Evolutionary conservation across 2,888 invertebrate species (phyloP).

Genomic region (Alcis repandata): DNA sequence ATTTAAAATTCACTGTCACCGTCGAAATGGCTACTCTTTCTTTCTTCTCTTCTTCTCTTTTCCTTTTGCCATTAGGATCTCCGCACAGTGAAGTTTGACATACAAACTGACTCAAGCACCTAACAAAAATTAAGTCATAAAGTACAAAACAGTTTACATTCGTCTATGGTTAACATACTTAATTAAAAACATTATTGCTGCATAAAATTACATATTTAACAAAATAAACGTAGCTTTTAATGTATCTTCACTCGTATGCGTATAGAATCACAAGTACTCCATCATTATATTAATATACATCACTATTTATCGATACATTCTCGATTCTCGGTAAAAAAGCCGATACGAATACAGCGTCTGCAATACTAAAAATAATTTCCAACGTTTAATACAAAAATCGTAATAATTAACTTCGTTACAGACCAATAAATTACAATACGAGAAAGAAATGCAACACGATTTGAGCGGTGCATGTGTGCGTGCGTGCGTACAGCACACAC

Average conservation of each 20-base stretch:
- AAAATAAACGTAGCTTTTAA: conserved; percentile 23
- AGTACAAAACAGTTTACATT: too few relatives aligned
- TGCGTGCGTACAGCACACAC: conserved; percentile 51
- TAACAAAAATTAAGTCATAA: too few relatives aligned
- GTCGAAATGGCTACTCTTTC: too few relatives aligned
- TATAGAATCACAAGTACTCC: conserved; percentile 46
- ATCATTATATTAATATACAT: conserved; percentile 52
- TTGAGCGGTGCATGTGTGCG: conserved; percentile 53
- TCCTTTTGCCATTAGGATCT: too few relatives aligned
- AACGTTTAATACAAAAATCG: conserved; percentile 87
- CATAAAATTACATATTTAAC: conserved; percentile 16
- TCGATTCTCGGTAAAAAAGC: conserved; percentile 76
- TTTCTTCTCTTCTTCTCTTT: too few relatives aligned
- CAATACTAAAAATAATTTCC: conserved; percentile 84
- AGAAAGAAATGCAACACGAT: conserved; percentile 83
- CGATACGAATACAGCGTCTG: conserved; percentile 64
- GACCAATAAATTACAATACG: conserved; percentile 86
- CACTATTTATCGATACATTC: conserved; percentile 56
- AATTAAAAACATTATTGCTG: background rate
- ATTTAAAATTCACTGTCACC: too few relatives aligned
- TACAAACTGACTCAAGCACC: too few relatives aligned
- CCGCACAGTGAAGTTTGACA: too few relatives aligned
- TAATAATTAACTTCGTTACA: conserved; percentile 87
- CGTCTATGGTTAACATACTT: background rate
- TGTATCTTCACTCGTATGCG: conserved; percentile 19